These are phyloP conservation scores for Lomographa bimaculata DNA, from an alignment of 2,888 invertebrate genomes.

Conservation along the genomic window DNA sequence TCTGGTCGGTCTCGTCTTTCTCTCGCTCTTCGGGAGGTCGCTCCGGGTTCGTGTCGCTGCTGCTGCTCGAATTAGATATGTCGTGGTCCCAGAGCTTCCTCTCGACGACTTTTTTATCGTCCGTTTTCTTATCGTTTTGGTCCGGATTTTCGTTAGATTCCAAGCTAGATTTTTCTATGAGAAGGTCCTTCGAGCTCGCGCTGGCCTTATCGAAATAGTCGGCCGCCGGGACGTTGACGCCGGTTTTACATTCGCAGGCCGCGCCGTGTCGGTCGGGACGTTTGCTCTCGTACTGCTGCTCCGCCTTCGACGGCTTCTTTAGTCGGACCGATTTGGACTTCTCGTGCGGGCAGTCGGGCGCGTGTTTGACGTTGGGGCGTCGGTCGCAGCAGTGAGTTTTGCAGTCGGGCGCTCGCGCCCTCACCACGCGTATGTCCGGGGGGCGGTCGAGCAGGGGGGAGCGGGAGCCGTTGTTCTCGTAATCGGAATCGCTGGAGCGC, in stretches of 20 bases:
- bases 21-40: conserved; percentile 49
- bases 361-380: conserved; percentile 53
- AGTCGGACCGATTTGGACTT: conserved; percentile 71
- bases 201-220: conserved; percentile 86
- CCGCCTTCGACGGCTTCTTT: conserved; percentile 67
- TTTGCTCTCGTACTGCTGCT: conserved; percentile 52
- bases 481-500: conserved; percentile 86
- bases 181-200: conserved; percentile 88
- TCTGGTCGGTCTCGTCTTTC: conserved; percentile 48
- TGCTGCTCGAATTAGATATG: conserved; percentile 84
- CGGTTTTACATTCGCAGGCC: conserved; percentile 63
- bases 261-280: conserved; percentile 49
- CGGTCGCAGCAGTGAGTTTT: conserved; percentile 70
- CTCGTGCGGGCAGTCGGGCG: conserved; percentile 47
- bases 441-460: conserved; percentile 86
- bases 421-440: conserved; percentile 69
- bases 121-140: conserved; percentile 39
- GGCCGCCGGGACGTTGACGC: conserved; percentile 40
- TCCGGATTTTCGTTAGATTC: conserved; percentile 77
- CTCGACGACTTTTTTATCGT: conserved; percentile 51
- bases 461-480: conserved; percentile 87
- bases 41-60: conserved; percentile 79
- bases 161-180: conserved; percentile 83
- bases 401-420: conserved; percentile 64
- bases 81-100: conserved; percentile 79